Evolutionary conservation across 2,888 invertebrate species (phyloP), one percentile per base, ranked within the genome.

Genomic region (Eurytoma adleriae): DNA sequence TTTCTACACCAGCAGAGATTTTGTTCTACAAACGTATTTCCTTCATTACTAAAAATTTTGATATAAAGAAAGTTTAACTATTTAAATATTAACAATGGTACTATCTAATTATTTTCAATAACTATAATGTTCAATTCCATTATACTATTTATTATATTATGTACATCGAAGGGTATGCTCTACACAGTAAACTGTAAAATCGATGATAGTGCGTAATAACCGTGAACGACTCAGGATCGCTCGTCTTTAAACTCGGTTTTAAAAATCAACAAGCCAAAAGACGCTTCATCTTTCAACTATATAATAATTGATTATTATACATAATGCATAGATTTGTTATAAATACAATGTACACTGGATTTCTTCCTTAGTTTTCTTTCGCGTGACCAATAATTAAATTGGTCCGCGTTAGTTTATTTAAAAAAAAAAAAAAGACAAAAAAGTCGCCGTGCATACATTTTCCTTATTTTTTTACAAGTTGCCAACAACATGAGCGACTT

Each of bases 131-230:
- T 62, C 30, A n/a, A 18, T 57, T 57, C 1, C 16, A 18, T 56
- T 54, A 54, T 48, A 70, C 57, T 10, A 40, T 67, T 79, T 79
- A 79, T 79, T 79, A 20, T 27, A 74, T 68, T 78, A 78, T 79
- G 68, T 79, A 79, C 68, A 79, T 73, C 68, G 14, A 69, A 62
- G 56, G 56, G 62, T 50, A 73, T 62, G 61, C 50, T 52, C 52
- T 48, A 71, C 50, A 40, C 54, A 59, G 59, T 72, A 67, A 73
- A 57, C 67, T 73, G 73, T 48, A 62, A 68, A 79, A 62, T 56
- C 56, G 40, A 54, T 78, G 59, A 72, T 14, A 57, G 59, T 71
- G 64, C 50, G 64, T 69, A 30, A 68, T 69, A 61, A 54, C 10
- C 54, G 48, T 74, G n/a, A 40, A 40, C 40, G 40, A 50, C 3